A percentile compares a stretch with the other conserved stretches of the same genome.
Evolutionary conservation across 2,113 vertebrate species (phyloP).

Genomic region (Trogon surrucura): DNA sequence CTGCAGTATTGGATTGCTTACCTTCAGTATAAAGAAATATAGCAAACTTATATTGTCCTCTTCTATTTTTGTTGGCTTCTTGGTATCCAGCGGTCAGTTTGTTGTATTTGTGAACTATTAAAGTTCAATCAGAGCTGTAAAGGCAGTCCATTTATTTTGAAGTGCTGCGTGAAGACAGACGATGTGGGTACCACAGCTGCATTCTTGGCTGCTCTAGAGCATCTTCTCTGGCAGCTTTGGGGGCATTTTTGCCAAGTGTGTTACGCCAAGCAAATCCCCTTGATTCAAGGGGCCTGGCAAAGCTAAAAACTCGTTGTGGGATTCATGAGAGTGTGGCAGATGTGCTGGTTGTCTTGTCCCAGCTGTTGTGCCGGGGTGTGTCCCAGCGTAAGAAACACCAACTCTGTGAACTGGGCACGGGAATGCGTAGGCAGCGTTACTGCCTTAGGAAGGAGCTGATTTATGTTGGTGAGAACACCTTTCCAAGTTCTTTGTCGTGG

Average conservation of each 20-base stretch:
- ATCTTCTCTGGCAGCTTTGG: background rate
- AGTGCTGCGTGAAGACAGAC: background rate
- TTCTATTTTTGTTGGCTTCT: background rate
- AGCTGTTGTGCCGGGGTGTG: background rate
- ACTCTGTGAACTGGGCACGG: background rate
- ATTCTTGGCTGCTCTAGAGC: background rate
- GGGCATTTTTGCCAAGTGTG: background rate
- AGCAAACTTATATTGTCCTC: background rate
- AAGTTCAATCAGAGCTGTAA: background rate
- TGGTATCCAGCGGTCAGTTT: background rate
- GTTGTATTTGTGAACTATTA: background rate
- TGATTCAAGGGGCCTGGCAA: background rate
- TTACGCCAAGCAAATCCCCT: background rate
- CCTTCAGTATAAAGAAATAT: background rate
- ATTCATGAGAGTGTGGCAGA: background rate
- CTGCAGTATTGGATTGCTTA: background rate
- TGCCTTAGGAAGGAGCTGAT: background rate
- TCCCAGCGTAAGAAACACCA: accelerated
- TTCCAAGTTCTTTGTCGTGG: background rate
- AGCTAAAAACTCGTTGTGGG: background rate
- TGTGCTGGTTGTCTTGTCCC: accelerated
- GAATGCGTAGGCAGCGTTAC: background rate
- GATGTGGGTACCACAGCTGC: background rate
- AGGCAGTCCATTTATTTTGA: background rate
- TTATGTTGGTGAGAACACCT: background rate